These are phyloP conservation scores for Arizona elegans DNA, from an alignment of 2,113 vertebrate species.

Conservation along the genomic window DNA sequence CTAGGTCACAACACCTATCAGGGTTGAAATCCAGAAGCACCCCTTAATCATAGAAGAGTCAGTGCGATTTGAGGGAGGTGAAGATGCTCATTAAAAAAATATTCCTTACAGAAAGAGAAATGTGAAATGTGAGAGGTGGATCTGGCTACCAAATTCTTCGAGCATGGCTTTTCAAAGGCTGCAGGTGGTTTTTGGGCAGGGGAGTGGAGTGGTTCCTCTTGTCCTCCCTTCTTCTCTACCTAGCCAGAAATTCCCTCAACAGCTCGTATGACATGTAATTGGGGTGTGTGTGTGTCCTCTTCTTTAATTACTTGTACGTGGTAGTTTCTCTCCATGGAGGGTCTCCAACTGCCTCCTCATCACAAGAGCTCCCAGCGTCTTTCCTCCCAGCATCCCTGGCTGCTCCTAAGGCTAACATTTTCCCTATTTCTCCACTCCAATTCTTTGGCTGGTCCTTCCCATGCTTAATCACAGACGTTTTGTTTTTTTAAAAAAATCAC, in stretches of 20 bases:
- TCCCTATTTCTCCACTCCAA: background rate
- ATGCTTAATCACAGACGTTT: background rate
- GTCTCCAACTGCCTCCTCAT: background rate
- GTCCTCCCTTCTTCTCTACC: background rate
- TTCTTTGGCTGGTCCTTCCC: background rate
- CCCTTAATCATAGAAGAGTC: background rate
- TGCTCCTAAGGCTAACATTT: background rate
- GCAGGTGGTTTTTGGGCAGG: background rate
- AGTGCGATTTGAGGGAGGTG: background rate
- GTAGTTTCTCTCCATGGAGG: background rate
- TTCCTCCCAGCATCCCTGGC: background rate
- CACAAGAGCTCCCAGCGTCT: background rate
- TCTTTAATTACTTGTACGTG: background rate
- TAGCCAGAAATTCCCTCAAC: background rate
- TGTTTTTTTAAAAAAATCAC: background rate
- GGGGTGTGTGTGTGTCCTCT: background rate
- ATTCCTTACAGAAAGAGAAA: background rate
- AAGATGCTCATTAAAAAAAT: background rate
- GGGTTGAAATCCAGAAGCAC: background rate
- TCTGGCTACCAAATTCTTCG: background rate
- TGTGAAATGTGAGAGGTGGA: background rate
- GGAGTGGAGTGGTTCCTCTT: background rate
- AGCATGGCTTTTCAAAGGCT: background rate
- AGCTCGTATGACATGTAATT: background rate
- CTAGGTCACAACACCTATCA: background rate